Evolutionary conservation across 2,113 vertebrate species (phyloP).

Genomic region (Stictonetta naevosa): DNA sequence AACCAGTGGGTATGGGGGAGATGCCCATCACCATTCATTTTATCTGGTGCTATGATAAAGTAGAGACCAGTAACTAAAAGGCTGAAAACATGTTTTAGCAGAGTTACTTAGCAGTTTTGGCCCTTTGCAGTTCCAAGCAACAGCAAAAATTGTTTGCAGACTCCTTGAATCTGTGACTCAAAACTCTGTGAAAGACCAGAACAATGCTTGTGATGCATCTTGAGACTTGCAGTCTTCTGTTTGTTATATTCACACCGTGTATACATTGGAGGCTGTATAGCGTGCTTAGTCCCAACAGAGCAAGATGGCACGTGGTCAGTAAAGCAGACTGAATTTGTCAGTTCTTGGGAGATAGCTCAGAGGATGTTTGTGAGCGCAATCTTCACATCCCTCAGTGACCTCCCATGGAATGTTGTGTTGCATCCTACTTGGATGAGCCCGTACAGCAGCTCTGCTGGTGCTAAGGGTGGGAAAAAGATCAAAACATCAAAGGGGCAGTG

Average conservation of each 20-base stretch:
- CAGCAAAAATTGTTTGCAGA: neutral
- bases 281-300: neutral
- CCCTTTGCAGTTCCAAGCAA: neutral
- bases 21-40: neutral
- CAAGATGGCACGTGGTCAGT: neutral
- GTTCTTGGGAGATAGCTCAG: neutral
- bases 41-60: neutral
- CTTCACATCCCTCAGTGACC: neutral
- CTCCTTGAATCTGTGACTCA: neutral
- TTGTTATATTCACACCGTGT: neutral
- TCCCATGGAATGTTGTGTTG: neutral
- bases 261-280: neutral
- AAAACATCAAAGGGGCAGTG: rapidly evolving
- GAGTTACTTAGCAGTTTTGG: neutral
- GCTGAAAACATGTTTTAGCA: neutral
- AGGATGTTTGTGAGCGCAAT: neutral
- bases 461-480: neutral
- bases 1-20: neutral
- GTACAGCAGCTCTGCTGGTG: neutral
- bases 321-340: neutral
- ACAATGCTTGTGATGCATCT: neutral
- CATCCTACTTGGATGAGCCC: neutral
- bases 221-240: neutral
- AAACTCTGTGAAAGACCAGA: neutral
- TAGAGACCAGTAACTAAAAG: neutral